Conservation (phyloP, 2,888 invertebrate species). For the Leptopterna dolabrata region DNA sequence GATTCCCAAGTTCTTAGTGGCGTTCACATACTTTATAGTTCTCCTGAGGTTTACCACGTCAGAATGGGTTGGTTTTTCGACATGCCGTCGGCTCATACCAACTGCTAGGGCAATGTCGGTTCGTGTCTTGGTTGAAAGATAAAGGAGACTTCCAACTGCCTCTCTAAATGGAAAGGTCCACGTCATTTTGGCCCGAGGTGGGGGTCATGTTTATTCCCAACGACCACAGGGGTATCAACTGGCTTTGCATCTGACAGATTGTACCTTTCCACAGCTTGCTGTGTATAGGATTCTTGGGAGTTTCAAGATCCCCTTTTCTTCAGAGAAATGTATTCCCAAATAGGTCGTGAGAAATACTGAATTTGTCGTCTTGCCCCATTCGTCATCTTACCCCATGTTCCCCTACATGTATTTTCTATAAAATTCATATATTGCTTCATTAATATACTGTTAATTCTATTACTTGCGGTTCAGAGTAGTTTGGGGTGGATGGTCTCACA, state of each 20-base stretch:
- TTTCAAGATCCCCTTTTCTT: not conserved
- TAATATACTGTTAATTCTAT: no score
- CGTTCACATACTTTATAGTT: slow-evolving; percentile 51
- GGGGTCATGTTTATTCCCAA: slow-evolving; percentile 54
- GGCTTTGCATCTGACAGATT: slow-evolving; percentile 20
- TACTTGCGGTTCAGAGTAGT: no score
- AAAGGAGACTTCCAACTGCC: slow-evolving; percentile 58
- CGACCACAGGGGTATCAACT: slow-evolving; percentile 4
- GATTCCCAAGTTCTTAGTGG: slow-evolving; percentile 52
- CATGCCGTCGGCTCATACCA: slow-evolving; percentile 56
- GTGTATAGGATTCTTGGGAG: slow-evolving; percentile 19
- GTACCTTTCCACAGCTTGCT: slow-evolving; percentile 8
- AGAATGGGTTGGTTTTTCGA: slow-evolving; percentile 57
- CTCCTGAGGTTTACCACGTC: slow-evolving; percentile 57
- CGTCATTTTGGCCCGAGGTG: not conserved
- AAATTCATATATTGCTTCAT: no score
- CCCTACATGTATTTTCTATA: no score
- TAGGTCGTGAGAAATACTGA: not conserved
- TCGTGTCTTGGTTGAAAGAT: slow-evolving; percentile 56
- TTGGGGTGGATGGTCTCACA: no score
- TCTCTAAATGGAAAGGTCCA: slow-evolving; percentile 58
- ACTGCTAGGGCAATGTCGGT: slow-evolving; percentile 55
- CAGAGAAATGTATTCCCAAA: not conserved
- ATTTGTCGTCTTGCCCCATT: no score
- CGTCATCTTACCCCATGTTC: no score